These are phyloP conservation scores for Solenopsis invicta DNA, from an alignment of 1,140 invertebrate species.

Conservation along the genomic window DNA sequence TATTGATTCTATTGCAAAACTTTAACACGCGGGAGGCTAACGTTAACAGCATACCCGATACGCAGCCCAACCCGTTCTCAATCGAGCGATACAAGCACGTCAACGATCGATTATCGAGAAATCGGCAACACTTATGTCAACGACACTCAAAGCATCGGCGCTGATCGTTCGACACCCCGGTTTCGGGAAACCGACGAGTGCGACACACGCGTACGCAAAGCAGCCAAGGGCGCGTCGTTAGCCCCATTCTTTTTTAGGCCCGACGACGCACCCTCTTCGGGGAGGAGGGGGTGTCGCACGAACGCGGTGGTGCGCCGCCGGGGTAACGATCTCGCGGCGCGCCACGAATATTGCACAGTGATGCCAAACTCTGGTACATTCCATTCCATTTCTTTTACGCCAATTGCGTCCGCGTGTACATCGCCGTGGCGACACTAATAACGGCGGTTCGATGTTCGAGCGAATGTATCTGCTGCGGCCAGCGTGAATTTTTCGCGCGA, in stretches of 20 bases:
- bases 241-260: slow-evolving; percentile 14
- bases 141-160: slow-evolving; percentile 65
- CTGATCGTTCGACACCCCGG: slow-evolving; percentile 72
- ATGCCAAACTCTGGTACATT: slow-evolving; percentile 83
- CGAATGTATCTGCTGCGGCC: slow-evolving; percentile 64
- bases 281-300: neutral
- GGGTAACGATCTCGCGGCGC: slow-evolving; percentile 64
- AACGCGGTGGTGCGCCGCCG: slow-evolving; percentile 1
- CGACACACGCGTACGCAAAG: slow-evolving; percentile 27
- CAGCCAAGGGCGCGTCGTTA: slow-evolving; percentile 55
- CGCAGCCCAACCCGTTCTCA: slow-evolving; percentile 81
- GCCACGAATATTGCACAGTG: slow-evolving; percentile 82
- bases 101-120: slow-evolving; percentile 80
- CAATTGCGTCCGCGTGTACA: slow-evolving; percentile 77
- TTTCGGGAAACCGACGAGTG: neutral
- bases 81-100: slow-evolving; percentile 85
- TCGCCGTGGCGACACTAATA: slow-evolving; percentile 41
- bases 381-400: slow-evolving; percentile 74
- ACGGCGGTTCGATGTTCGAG: slow-evolving; percentile 58
- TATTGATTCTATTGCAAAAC: slow-evolving; percentile 72
- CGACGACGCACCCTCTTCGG: neutral
- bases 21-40: slow-evolving; percentile 72
- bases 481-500: slow-evolving; percentile 21
- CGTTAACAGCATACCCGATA: slow-evolving; percentile 76
- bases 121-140: slow-evolving; percentile 68